Evolutionary conservation across 1,140 invertebrate genomes (phyloP), one percentile per base, ranked within the genome.

Genomic region (Capitella teleta): DNA sequence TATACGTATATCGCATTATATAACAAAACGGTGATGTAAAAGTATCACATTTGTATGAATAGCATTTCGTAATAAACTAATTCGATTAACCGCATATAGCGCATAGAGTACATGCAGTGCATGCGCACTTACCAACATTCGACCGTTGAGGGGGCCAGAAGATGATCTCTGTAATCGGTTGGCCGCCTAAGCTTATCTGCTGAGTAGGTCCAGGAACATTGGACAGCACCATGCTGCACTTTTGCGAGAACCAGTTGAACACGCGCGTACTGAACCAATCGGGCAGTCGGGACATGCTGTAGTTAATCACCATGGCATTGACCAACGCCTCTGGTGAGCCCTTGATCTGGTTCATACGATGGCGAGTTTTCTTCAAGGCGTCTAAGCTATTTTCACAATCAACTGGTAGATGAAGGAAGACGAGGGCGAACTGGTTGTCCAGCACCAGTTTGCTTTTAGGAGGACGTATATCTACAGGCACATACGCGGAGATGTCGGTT

Each of bases 41-140:
- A n/a, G n/a, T n/a, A n/a, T n/a, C n/a, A n/a, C n/a, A n/a, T n/a
- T n/a, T n/a, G n/a, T n/a, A n/a, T n/a, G n/a, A n/a, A n/a, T n/a
- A n/a, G n/a, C n/a, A n/a, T n/a, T n/a, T n/a, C n/a, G n/a, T n/a
- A n/a, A n/a, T n/a, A n/a, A n/a, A n/a, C n/a, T n/a, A n/a, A n/a
- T n/a, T n/a, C n/a, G n/a, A n/a, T n/a, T n/a, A n/a, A n/a, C n/a
- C n/a, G n/a, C n/a, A n/a, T n/a, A n/a, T n/a, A n/a, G n/a, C n/a
- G n/a, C n/a, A n/a, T n/a, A n/a, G n/a, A n/a, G n/a, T n/a, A n/a
- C n/a, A n/a, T n/a, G n/a, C n/a, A n/a, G n/a, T n/a, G n/a, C n/a
- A n/a, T n/a, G n/a, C n/a, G n/a, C n/a, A 30, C 49, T 51, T 28
- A 51, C 49, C 49, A 3, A 51, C 42, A 47, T 51, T 51, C 28